Conservation (phyloP, 2,888 invertebrate genomes). For the Xanthia togata region DNA sequence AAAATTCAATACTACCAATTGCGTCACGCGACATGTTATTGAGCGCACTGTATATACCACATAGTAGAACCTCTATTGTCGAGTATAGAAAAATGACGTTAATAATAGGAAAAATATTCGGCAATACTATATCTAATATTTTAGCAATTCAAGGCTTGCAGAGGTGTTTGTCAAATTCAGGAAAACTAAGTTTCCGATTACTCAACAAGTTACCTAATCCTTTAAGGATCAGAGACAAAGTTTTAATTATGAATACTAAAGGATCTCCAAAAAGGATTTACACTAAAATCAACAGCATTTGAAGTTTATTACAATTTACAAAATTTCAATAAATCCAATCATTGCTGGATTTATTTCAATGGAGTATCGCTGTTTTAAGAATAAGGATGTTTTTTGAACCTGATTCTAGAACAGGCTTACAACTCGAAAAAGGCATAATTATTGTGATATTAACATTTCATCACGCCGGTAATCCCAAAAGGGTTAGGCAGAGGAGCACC, state of each 20-base stretch:
- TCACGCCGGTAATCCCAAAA: too few relatives aligned
- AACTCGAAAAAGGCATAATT: not conserved
- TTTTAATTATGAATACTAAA: conserved; percentile 37
- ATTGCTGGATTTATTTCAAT: not conserved
- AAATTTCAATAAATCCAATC: conserved; percentile 1
- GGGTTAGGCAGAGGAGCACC: too few relatives aligned
- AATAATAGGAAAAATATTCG: too few relatives aligned
- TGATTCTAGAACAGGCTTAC: too few relatives aligned
- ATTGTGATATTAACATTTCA: too few relatives aligned
- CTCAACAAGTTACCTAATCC: not conserved
- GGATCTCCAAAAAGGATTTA: conserved; percentile 1
- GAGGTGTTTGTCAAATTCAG: conserved; percentile 17
- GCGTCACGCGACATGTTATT: too few relatives aligned
- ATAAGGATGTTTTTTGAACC: too few relatives aligned
- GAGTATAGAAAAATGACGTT: too few relatives aligned
- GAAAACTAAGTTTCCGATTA: not conserved
- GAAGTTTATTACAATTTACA: conserved; percentile 1
- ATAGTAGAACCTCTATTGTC: not conserved
- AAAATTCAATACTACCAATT: too few relatives aligned
- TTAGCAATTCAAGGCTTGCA: not conserved
- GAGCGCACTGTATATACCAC: not conserved
- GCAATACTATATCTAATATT: not conserved
- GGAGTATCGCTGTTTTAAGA: not conserved
- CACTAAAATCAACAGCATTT: conserved; percentile 4
- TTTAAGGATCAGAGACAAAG: conserved; percentile 12